phyloP scores from a whole-genome alignment of 1,140 invertebrate genomes.

The Antheraea mylitta region DNA sequence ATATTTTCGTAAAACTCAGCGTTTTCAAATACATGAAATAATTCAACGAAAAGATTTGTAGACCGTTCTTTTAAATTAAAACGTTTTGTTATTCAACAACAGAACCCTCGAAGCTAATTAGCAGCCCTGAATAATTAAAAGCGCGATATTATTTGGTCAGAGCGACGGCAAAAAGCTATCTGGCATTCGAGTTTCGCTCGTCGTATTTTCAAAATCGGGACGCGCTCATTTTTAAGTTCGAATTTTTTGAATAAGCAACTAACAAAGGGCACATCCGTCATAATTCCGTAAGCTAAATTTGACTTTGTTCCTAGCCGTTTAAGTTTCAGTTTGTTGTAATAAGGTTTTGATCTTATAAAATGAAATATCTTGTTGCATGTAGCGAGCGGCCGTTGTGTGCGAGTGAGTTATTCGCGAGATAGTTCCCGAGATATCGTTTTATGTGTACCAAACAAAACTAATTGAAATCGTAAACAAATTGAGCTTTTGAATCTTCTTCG shows the following conservation, averaged over 20 bases:
- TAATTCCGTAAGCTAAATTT: background rate
- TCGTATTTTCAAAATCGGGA: conserved; percentile 74
- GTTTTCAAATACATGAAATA: too few species aligned
- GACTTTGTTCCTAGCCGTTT: background rate
- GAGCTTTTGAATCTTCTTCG: conserved; percentile 41
- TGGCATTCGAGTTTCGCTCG: conserved; percentile 65
- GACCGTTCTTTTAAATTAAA: background rate
- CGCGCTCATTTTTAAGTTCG: conserved; percentile 62
- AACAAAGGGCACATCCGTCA: background rate
- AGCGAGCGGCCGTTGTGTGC: conserved; percentile 32
- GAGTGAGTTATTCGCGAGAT: conserved; percentile 70
- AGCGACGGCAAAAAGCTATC: conserved; percentile 57
- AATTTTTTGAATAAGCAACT: conserved; percentile 30
- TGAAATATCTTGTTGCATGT: conserved; percentile 5
- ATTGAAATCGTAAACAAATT: conserved; percentile 65
- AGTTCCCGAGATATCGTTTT: conserved; percentile 62
- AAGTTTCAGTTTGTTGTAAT: background rate
- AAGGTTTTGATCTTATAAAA: background rate
- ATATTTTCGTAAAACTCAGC: too few species aligned
- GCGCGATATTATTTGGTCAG: conserved; percentile 49
- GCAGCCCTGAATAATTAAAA: conserved; percentile 65
- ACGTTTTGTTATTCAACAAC: conserved; percentile 2
- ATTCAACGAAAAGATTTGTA: too few species aligned
- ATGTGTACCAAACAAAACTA: conserved; percentile 67
- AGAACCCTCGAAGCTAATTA: conserved; percentile 66